phyloP scores from a whole-genome alignment of 2,797 vertebrate species.

The Sebastes minor region DNA sequence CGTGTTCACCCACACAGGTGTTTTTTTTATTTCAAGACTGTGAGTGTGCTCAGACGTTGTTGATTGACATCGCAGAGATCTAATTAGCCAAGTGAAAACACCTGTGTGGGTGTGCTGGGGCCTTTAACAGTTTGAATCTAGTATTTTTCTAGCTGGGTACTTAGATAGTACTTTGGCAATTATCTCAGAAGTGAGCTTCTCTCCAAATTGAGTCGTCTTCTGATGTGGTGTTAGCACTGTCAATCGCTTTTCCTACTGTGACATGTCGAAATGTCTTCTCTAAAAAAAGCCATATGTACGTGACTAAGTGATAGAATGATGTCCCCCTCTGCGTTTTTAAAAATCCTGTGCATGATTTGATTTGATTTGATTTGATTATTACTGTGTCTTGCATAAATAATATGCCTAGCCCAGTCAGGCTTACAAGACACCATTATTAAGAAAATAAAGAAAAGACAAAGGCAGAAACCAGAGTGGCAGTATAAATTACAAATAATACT shows the following conservation, averaged over 20 bases:
- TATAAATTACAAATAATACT: too few species aligned
- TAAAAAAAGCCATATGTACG: background rate
- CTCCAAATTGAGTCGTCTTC: background rate
- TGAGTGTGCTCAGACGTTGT: background rate
- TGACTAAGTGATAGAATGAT: background rate
- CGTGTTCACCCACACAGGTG: background rate
- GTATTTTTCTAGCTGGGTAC: background rate
- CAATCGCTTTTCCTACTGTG: background rate
- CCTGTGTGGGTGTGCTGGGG: background rate
- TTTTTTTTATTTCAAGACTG: background rate
- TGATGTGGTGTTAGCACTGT: background rate
- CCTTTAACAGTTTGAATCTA: background rate
- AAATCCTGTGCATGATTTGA: background rate
- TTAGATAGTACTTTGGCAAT: background rate
- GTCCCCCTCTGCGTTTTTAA: background rate
- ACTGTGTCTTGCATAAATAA: too few species aligned
- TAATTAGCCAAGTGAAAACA: slow-evolving; percentile 3
- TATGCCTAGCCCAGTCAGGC: too few species aligned
- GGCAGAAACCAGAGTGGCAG: too few species aligned
- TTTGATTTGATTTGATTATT: too few species aligned
- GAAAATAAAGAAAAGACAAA: too few species aligned
- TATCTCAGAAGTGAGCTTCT: background rate
- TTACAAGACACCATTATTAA: too few species aligned
- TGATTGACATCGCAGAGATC: background rate
- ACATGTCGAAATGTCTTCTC: background rate